These are phyloP conservation scores for Exocentrus adspersus DNA, from an alignment of 2,888 invertebrate species.

Conservation along the genomic window DNA sequence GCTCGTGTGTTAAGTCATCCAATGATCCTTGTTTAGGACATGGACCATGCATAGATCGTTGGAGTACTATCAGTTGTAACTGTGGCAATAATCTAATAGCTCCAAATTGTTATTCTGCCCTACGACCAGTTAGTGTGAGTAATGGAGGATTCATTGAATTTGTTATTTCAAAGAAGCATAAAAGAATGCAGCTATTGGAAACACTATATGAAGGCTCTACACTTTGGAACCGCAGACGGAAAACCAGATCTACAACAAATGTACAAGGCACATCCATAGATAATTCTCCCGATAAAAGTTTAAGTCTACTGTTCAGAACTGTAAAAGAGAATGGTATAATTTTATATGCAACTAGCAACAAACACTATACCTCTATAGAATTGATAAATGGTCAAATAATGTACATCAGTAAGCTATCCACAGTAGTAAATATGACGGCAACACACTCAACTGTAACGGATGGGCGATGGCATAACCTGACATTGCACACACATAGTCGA, in stretches of 20 bases:
- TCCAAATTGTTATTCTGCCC: conserved; percentile 80
- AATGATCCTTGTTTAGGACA: conserved; percentile 71
- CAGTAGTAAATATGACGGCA: conserved; percentile 85
- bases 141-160: conserved; percentile 84
- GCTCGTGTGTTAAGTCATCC: conserved; percentile 68
- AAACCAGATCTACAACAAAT: conserved; percentile 39
- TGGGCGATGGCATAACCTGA: conserved; percentile 91
- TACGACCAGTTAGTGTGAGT: conserved; percentile 82
- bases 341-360: conserved; percentile 87
- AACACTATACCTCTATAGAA: conserved; percentile 86
- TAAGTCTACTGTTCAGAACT: conserved; percentile 86
- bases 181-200: conserved; percentile 87
- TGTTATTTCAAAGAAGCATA: conserved; percentile 82
- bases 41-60: conserved; percentile 84
- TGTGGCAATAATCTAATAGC: conserved; percentile 78
- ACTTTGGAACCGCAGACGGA: conserved; percentile 68
- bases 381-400: conserved; percentile 78
- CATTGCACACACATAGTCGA: conserved; percentile 76
- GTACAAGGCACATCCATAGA: conserved; percentile 12
- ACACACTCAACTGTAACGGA: conserved; percentile 74
- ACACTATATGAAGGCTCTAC: conserved; percentile 79
- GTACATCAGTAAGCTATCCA: conserved; percentile 83
- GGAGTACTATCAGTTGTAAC: conserved; percentile 79
- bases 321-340: conserved; percentile 80
- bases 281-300: conserved; percentile 71